Base-by-base conservation (phyloP, 2,888 invertebrate genomes). In the Cartodere bifasciata region DNA sequence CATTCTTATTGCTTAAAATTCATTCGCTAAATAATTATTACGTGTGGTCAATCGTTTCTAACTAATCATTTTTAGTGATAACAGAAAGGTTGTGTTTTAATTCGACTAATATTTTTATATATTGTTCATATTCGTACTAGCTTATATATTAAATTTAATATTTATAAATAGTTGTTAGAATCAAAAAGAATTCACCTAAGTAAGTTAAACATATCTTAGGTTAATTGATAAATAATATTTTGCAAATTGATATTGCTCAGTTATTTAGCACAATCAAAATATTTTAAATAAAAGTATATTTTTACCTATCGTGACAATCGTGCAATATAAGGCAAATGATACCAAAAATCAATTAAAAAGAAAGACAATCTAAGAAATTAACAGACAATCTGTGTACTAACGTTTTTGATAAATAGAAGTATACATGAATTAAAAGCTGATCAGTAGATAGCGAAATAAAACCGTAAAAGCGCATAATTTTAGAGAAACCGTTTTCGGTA, bases 291-390 rank as follows among this genome's bases (percentile, higher is more conserved):
- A 29, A 38, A 34, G 35, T 24, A 43, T 34, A 35, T 39, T 32
- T 36, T 37, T 39, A 35, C 33, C 30, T 38, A 38, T 46, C 39
- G 35, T 47, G 52, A 55, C 54, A 56, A 54, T 56, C 54, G 53
- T 55, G 55, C 53, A 54, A 55, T 54, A 55, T 46, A 44, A 31
- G 7, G 41, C 39, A 47, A 48, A 46, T 35, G 34, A 46, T 46
- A 52, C 50, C 50, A 52, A 52, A 52, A 41, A 45, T 33, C 30
- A 42, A 49, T 37, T 38, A 42, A 36, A 29, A 33, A 35, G 35
- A 38, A 36, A 42, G 41, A 37, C 36, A 20, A 31, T 24, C 14
- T 3, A 20, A 13, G 17, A 24, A 11, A 16, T 20, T 13, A 36
- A 34, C 36, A 43, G 41, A 44, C 43, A 38, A 43, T 40, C 41